phyloP scores from a whole-genome alignment of 1,140 invertebrate species.

The Leucophenga varia region DNA sequence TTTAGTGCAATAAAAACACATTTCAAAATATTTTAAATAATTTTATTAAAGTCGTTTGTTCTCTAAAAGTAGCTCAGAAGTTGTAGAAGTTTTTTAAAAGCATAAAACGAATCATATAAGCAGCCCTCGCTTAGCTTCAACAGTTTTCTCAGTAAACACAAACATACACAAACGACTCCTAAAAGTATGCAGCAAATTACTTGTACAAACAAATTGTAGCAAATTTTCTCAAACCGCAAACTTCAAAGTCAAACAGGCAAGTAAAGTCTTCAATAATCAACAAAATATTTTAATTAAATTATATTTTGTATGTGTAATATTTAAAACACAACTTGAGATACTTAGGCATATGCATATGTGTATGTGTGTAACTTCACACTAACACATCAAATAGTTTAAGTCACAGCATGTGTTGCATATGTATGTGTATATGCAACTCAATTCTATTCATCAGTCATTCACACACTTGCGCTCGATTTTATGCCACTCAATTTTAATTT shows the following conservation, averaged over 20 bases:
- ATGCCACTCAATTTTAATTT: constrained; percentile 48
- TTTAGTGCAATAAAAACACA: too few relatives aligned
- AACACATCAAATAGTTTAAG: too few relatives aligned
- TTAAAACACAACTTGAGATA: too few relatives aligned
- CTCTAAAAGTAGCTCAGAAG: too few relatives aligned
- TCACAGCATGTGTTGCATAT: constrained; percentile 14
- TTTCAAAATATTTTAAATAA: too few relatives aligned
- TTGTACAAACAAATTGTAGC: too few relatives aligned
- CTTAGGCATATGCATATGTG: constrained; percentile 3
- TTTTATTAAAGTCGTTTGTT: too few relatives aligned
- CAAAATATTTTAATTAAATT: constrained; percentile 53
- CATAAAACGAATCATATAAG: constrained; percentile 9
- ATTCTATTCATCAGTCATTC: constrained; percentile 52
- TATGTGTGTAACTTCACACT: neutral
- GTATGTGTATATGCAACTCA: constrained; percentile 17
- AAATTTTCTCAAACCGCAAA: too few relatives aligned
- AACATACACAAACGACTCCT: too few relatives aligned
- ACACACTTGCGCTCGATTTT: constrained; percentile 12
- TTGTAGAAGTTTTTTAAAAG: constrained; percentile 18
- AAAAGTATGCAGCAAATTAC: too few relatives aligned
- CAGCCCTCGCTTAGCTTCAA: too few relatives aligned
- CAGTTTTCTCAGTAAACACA: too few relatives aligned
- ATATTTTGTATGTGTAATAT: constrained; percentile 36
- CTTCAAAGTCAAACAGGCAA: constrained; percentile 47
- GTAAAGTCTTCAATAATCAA: constrained; percentile 53